A percentile compares a stretch with the other conserved stretches of the same genome.
phyloP scores from a whole-genome alignment of 2,797 vertebrate genomes.

The Morus bassanus region DNA sequence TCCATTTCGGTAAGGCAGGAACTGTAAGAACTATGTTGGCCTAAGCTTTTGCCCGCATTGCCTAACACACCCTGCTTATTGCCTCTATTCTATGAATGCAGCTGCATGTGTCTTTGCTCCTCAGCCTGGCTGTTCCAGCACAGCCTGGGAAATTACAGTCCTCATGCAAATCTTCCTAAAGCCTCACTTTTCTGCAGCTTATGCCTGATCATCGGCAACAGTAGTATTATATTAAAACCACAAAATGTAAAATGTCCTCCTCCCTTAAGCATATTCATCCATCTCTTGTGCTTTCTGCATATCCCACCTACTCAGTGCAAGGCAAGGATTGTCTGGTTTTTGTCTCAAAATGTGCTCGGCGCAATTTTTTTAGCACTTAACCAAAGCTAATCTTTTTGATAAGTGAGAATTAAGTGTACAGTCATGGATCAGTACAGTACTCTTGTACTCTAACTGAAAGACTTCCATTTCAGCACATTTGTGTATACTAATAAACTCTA shows the following conservation, averaged over 20 bases:
- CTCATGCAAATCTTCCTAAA: background rate
- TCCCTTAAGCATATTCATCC: background rate
- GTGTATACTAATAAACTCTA: background rate
- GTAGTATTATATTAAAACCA: background rate
- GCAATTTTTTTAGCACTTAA: background rate
- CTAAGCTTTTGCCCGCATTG: background rate
- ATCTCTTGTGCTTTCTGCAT: background rate
- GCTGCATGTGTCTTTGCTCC: background rate
- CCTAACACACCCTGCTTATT: background rate
- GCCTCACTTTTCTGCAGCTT: background rate
- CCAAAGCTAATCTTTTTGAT: background rate
- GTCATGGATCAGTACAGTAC: background rate
- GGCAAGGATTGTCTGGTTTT: background rate
- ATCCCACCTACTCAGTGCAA: background rate
- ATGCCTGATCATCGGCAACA: background rate
- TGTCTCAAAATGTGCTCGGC: background rate
- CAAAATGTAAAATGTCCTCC: background rate
- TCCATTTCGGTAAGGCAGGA: background rate
- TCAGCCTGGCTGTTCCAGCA: background rate
- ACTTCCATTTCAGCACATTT: background rate
- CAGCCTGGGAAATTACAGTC: background rate
- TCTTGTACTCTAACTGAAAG: background rate
- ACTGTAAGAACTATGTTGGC: background rate
- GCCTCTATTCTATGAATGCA: background rate
- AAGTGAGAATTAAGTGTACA: background rate